Conservation (phyloP, 2,113 vertebrate genomes). For the Scomber japonicus region DNA sequence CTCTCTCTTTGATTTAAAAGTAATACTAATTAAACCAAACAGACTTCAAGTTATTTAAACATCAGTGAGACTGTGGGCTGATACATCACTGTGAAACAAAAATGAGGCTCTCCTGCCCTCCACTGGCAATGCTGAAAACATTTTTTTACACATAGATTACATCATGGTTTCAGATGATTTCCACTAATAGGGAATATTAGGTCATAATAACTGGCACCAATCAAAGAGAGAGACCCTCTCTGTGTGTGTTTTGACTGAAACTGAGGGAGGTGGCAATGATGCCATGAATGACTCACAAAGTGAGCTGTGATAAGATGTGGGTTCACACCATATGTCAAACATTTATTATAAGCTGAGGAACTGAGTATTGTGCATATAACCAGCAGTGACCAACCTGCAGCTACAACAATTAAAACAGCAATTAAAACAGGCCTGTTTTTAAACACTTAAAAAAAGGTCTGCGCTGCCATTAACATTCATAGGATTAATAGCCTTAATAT, state of each 20-base stretch:
- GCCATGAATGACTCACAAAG: slow-evolving; percentile 37
- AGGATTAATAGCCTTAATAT: slow-evolving; percentile 7
- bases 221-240: slow-evolving; percentile 54
- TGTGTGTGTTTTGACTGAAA: slow-evolving; percentile 56
- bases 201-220: slow-evolving; percentile 75
- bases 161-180: slow-evolving; percentile 76
- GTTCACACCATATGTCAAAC: slow-evolving; percentile 46
- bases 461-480: slow-evolving; percentile 23
- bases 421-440: too few species aligned
- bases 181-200: slow-evolving; percentile 74
- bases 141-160: slow-evolving; percentile 65
- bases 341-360: slow-evolving; percentile 46
- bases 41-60: neutral
- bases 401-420: slow-evolving; percentile 30
- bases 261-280: slow-evolving; percentile 38
- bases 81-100: slow-evolving; percentile 17
- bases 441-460: neutral
- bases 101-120: slow-evolving; percentile 66
- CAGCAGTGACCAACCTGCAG: neutral
- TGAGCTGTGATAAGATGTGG: slow-evolving; percentile 23
- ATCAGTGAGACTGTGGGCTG: neutral
- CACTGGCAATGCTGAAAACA: slow-evolving; percentile 34
- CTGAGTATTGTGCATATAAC: slow-evolving; percentile 22
- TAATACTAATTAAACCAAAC: neutral
- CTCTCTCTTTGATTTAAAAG: neutral